These are phyloP conservation scores for Malaclemys terrapin DNA, from an alignment of 2,113 vertebrate species.

Conservation along the genomic window DNA sequence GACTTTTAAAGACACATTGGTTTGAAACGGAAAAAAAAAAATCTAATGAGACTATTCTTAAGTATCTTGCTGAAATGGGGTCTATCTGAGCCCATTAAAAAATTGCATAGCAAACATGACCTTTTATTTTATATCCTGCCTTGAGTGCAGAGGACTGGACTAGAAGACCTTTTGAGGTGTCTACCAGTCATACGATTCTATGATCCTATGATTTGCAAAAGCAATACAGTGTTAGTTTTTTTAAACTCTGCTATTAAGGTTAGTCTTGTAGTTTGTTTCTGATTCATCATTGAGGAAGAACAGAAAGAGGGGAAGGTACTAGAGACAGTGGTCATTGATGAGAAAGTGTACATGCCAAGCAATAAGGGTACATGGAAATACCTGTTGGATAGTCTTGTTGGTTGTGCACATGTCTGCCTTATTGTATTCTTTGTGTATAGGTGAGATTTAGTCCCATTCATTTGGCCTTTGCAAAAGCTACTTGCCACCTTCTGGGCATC, in stretches of 20 bases:
- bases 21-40: no score
- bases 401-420: neutral
- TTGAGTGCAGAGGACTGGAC: no score
- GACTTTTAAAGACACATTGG: neutral
- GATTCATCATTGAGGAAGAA: neutral
- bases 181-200: no score
- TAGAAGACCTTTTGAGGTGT: no score
- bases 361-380: neutral
- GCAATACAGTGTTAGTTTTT: neutral
- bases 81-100: neutral
- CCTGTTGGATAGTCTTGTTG: neutral
- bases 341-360: neutral
- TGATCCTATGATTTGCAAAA: no score
- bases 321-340: neutral
- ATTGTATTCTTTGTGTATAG: neutral
- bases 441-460: neutral
- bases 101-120: accelerated
- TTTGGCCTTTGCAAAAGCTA: neutral
- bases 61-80: neutral
- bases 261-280: neutral
- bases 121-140: neutral
- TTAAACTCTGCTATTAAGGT: neutral
- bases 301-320: neutral
- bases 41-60: neutral
- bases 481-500: neutral